Base-by-base conservation (phyloP, 2,888 invertebrate species). In the Nephrotoma appendiculata region DNA sequence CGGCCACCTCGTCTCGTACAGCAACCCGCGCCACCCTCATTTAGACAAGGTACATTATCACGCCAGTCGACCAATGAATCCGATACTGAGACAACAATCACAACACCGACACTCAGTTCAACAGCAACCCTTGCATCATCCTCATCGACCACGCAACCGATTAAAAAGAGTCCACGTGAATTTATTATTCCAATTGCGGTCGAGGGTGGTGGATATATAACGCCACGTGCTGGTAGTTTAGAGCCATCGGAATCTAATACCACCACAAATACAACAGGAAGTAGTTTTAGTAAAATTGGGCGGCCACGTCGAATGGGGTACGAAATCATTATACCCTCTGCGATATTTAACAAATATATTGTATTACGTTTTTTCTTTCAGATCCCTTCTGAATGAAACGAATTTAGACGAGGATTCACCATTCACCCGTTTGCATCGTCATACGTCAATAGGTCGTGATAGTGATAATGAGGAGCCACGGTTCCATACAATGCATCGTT, bases 171-270 rank as follows among this genome's bases (percentile, higher is more conserved):
- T 12, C 96, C 97, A 15, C 93, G 97, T 83, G 97, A 98, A 92
- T 97, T 96, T 90, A 97, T 98, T 89, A 97, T 98, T 91, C 97
- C 97, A n/a, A 97, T 98, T 89, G 96, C 97, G 19, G 95, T 97
- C 87, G 97, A 98, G 91, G 97, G 97, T 89, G 97, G 96, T 88
- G 97, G 97, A 88, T 96, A 95, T 91, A 95, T 92, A 87, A 92
- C 92, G 44, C 92, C 92, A 83, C 89, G 95, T 87, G 94, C 94
- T 87, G 95, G 96, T 88, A 96, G 96, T 90, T 92, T 96, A 87
- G 96, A 96, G 90, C 96, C 96, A 15, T 93, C 93, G 5, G 96
- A 96, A 87, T 93, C 94, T 48, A 93, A 92, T 88, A 92, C 92
- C 85, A 93, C 93, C 41, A 93, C 93, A 83, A 93, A 93, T 84